Base-by-base conservation (phyloP, 2,888 invertebrate species). In the Operophtera brumata region DNA sequence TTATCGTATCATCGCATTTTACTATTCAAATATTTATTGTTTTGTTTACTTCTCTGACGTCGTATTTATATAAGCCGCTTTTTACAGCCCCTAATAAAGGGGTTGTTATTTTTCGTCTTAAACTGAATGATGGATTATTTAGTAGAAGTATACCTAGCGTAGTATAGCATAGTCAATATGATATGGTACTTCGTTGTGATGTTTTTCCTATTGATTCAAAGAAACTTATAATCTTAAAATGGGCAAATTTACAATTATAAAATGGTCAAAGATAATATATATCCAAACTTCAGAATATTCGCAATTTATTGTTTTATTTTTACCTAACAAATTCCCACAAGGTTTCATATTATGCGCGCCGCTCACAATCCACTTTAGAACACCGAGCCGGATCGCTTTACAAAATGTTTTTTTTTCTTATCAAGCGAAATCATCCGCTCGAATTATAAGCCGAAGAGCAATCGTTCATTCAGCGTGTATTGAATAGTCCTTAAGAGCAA, bases 391-490 rank as follows among this genome's bases (percentile, higher is more conserved):
- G 80, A 89, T 90, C 87, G 70, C 83, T 83, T 88, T 88, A 87
- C 87, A 87, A 72, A 57, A 67, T 75, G 20, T 20, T 20, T 78
- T 84, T 82, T 80, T 83, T 84, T 80, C 76, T 70, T 67, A 66
- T 75, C 66, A 71, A 77, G 67, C 75, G 72, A 78, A 79, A 80
- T 80, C 78, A 83, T 84, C 81, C 81, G 78, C 78, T 75, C 71
- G 80, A 84, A 84, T 86, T 85, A 82, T 82, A 82, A 76, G 82
- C 80, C 82, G 81, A 84, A 86, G 83, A 87, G 87, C 88, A 88
- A 90, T 89, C 85, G 80, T 82, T 88, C 84, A 89, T 88, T 88
- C 86, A 87, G 78, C 75, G 74, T 73, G 76, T 81, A 89, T 90
- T 90, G 89, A 90, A 90, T 88, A 85, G 89, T 86, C 82, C 84